Base-by-base conservation (phyloP, 2,113 vertebrate species). In the Elephantulus edwardii region DNA sequence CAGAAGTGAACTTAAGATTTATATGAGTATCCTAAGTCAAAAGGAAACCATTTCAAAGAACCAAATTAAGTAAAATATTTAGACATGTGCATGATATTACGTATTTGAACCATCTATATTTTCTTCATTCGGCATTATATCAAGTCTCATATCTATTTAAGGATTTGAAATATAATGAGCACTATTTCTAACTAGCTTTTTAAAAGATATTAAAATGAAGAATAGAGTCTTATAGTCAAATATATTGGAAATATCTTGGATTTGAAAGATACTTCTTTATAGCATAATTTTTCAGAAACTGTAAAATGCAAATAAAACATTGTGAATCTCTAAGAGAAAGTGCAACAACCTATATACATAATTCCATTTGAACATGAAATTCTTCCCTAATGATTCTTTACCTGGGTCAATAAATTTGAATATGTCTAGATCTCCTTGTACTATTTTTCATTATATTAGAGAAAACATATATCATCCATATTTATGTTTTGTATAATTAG, bases 111-210 rank as follows among this genome's bases (percentile, higher is more conserved):
- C 33, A 28, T 46, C 8, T 54, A 28, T 13, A 54, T 90, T 86
- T 88, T 72, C 6, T 91, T 16, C 70, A 74, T 75, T 91, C 77
- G 44, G 5, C 4, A 66, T 70, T 40, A 8, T 86, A 5, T 88
- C 26, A 74, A 90, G 75, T 2, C 8, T 17, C 16, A 7, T 86
- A 28, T 58, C 19, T 80, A 24, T 58, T 44, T 81, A 81, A 80
- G 38, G 1, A 48, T 26, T 92, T 86, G 72, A 90, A 28, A 90
- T 38, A 24, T n/a, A 68, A 87, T 92, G 0, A 74, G 6, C 40
- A 84, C 2, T 14, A 78, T 68, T 90, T 90, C 19, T 84, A 94
- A 91, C 93, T 90, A 20, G 52, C 30, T 91, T 74, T 8, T 62
- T n/a, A 88, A 58, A 35, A 58, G 24, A 19, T 56, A 66, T 86